Evolutionary conservation across 2,888 invertebrate genomes (phyloP).

Genomic region (Syrista parreyssii): DNA sequence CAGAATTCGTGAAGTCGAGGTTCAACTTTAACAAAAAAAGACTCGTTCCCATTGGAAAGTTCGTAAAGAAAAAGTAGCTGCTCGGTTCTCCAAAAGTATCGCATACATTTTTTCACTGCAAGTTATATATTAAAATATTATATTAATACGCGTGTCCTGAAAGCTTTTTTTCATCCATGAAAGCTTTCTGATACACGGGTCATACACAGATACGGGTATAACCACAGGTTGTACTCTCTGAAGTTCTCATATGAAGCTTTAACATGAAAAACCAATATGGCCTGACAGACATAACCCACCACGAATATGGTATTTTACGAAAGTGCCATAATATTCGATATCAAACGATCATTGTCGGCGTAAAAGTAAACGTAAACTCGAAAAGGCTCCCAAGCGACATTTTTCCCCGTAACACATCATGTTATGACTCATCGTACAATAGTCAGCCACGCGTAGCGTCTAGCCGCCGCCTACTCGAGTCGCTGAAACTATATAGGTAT

Average conservation of each 20-base stretch:
- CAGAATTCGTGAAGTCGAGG: not conserved
- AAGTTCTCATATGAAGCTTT: not conserved
- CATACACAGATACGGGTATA: not conserved
- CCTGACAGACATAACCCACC: not conserved
- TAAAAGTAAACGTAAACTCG: not conserved
- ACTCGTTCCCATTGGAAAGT: not conserved
- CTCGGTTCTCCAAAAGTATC: not conserved
- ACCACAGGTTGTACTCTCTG: not conserved
- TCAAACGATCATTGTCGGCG: not conserved
- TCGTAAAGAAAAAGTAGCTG: not conserved
- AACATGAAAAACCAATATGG: not conserved
- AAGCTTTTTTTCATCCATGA: not conserved
- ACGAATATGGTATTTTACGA: not conserved
- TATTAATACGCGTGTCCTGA: not conserved
- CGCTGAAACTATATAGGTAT: no score
- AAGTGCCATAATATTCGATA: not conserved
- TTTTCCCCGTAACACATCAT: not conserved
- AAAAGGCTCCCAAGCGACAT: constrained; percentile 6
- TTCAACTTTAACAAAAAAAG: not conserved
- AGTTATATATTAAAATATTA: not conserved
- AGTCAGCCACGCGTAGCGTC: not conserved
- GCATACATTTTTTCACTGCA: not conserved
- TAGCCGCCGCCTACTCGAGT: not conserved
- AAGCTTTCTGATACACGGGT: not conserved
- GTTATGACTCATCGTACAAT: not conserved